These are phyloP conservation scores for Lamellibrachia luymesi DNA, from an alignment of 1,140 invertebrate species.

Conservation along the genomic window DNA sequence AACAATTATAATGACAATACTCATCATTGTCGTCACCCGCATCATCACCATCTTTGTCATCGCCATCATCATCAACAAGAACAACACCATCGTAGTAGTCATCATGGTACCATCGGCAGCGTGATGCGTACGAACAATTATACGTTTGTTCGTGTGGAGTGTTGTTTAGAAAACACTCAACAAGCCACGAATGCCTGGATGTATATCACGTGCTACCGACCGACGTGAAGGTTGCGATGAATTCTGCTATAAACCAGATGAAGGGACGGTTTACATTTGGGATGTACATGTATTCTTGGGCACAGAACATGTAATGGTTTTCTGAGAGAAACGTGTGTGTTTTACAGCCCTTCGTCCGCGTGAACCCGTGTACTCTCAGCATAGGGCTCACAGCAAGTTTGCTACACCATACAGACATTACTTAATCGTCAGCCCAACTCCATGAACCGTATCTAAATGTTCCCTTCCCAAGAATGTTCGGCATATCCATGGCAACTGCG, in stretches of 20 bases:
- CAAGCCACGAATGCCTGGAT: neutral
- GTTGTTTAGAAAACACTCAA: neutral
- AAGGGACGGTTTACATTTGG: neutral
- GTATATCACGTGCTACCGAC: too few relatives aligned
- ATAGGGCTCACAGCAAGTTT: too few relatives aligned
- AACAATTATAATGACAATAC: neutral
- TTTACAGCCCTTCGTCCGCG: neutral
- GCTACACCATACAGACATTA: too few relatives aligned
- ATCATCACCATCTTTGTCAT: neutral
- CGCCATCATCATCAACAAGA: neutral
- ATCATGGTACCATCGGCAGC: neutral
- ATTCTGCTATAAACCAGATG: too few relatives aligned
- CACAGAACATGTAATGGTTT: neutral
- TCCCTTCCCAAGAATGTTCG: neutral
- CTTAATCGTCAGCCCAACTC: neutral
- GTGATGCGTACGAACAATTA: neutral
- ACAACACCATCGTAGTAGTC: neutral
- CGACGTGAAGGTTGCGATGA: too few relatives aligned
- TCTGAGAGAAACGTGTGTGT: neutral
- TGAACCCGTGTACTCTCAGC: neutral
- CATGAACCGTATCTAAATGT: neutral
- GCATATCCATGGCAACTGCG: neutral
- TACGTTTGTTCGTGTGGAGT: neutral
- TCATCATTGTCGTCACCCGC: neutral
- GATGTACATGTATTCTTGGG: neutral